Evolutionary conservation across 1,140 invertebrate species (phyloP).

Genomic region (Micrasema longulum): DNA sequence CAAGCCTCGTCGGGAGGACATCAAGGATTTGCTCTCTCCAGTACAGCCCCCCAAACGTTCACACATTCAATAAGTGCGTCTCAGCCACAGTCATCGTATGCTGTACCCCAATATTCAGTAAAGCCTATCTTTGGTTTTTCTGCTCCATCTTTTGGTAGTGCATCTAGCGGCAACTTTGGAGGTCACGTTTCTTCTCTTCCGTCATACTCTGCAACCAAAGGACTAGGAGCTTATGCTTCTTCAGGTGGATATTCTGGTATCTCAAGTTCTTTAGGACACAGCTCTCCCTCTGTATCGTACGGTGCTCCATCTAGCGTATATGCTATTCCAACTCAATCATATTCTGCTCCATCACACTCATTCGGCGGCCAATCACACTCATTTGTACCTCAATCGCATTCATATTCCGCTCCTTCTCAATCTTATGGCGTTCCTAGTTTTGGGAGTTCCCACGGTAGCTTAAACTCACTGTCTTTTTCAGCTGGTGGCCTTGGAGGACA

Average conservation of each 20-base stretch:
- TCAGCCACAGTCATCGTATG: constrained; percentile 46
- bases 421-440: no score
- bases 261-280: constrained; percentile 7
- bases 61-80: constrained; percentile 39
- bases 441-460: constrained; percentile 27
- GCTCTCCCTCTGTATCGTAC: constrained; percentile 43
- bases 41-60: constrained; percentile 43
- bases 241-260: constrained; percentile 38
- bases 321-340: constrained; percentile 35
- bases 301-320: constrained; percentile 20
- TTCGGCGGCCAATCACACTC: constrained; percentile 33
- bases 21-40: constrained; percentile 9
- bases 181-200: constrained; percentile 42
- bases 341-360: constrained; percentile 38
- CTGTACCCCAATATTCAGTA: constrained; percentile 37
- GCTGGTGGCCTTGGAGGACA: constrained; percentile 27
- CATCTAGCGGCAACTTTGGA: constrained; percentile 6
- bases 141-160: constrained; percentile 18
- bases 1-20: constrained; percentile 7
- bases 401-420: no score
- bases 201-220: constrained; percentile 51
- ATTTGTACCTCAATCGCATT: no score
- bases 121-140: constrained; percentile 44
- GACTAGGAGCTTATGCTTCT: constrained; percentile 50
- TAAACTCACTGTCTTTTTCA: constrained; percentile 22